Conservation (phyloP, 2,113 vertebrate species). For the Clarias batrachus region DNA sequence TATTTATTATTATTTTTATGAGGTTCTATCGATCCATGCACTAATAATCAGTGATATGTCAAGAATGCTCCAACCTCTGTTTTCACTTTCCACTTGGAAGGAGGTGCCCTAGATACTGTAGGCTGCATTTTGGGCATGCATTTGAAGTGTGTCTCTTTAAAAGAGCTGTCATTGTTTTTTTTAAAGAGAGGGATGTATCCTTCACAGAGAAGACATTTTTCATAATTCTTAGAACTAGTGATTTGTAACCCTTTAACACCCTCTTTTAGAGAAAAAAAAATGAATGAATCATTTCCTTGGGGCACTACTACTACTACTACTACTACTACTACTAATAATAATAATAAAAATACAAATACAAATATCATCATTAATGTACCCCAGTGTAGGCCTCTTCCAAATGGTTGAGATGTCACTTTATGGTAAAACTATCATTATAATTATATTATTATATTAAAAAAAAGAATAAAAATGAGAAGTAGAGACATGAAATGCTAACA, state of each 20-base stretch:
- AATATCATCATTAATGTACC: too few relatives aligned
- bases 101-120: background rate
- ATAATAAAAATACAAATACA: too few relatives aligned
- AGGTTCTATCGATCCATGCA: background rate
- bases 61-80: background rate
- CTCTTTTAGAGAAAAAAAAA: too few relatives aligned
- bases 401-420: too few relatives aligned
- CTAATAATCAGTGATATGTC: background rate
- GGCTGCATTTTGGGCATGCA: background rate
- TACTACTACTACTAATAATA: too few relatives aligned
- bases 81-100: background rate
- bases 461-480: too few relatives aligned
- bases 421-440: too few relatives aligned
- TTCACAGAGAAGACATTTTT: background rate
- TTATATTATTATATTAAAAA: too few relatives aligned
- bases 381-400: too few relatives aligned
- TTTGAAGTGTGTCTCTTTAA: background rate
- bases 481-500: too few relatives aligned
- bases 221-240: background rate
- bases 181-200: background rate
- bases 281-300: too few relatives aligned
- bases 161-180: background rate
- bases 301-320: too few relatives aligned
- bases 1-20: background rate
- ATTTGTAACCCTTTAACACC: background rate